Evolutionary conservation across 2,888 invertebrate species (phyloP), one percentile per base, ranked within the genome.

Genomic region (Syritta pipiens): DNA sequence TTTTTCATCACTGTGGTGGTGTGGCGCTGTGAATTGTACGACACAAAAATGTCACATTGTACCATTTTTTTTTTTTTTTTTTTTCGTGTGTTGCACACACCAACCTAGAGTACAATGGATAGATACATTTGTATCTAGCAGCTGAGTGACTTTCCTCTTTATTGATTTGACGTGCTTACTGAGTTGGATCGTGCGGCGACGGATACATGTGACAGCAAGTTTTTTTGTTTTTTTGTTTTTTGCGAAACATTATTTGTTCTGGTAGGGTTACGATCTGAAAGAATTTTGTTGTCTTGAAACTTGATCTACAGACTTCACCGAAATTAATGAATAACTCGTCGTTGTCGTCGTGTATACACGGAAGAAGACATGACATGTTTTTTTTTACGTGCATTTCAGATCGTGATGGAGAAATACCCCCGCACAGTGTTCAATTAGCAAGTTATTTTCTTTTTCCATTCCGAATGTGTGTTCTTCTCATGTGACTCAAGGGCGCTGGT

Each of bases 11-110:
- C 4, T 57, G 65, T 68, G 49, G 59, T 42, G 49, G 67, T 79
- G 49, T 57, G 74, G 67, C 67, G 60, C 72, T 67, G 20, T 24
- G 57, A 65, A 55, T 59, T 74, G 79, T 67, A 65, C 65, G 72
- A 68, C 74, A 74, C 53, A 12, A 74, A 79, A 79, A 60, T 79
- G 79, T 79, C 79, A 68, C 74, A 74, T 28, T 55, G 48, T 65
- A 19, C 20, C 37, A 53, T 10, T 51, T 59, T 48, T 49, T 63
- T 28, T 40, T 44, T 32, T 7, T 12, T 4, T 46, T 10, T 5
- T 12, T n/a, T 19, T n/a, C 12, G n/a, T n/a, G n/a, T 28, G 14
- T 6, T 4, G 24, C 44, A 22, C 24, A n/a, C 17, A 19, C 7
- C 2, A 12, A 24, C 12, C 19, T n/a, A 24, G 14, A 32, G 14